Evolutionary conservation across 1,140 invertebrate genomes (phyloP), one percentile per base, ranked within the genome.

Genomic region (Caerostris darwini): DNA sequence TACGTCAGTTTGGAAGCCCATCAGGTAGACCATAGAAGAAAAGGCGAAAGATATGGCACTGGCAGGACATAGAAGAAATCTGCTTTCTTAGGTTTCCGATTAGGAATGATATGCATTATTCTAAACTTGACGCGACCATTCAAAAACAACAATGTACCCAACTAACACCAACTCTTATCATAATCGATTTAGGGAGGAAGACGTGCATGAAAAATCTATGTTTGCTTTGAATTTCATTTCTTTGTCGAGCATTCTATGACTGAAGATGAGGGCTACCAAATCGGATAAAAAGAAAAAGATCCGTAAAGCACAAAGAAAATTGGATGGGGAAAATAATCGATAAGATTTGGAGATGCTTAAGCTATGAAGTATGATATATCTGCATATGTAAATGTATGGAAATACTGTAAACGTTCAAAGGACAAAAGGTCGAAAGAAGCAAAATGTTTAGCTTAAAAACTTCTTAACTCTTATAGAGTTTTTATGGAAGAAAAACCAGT

Each of bases 331-430:
- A 92, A 53, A 56, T n/a, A 92, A 92, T 92, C 90, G 59, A 67
- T 64, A 56, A 81, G 69, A 81, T 81, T 90, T 58, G 10, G 10
- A 67, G 71, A 17, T 3, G 67, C 57, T 58, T 83, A 56, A 82
- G 59, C 58, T 64, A 64, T 54, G 50, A 64, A 92, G 58, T 64
- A 64, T 92, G 14, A 83, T 67, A 61, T 81, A 64, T 83, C 19
- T 92, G 53, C 77, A 67, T 92, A 92, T 92, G 90, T 53, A 83
- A 92, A 92, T 92, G 58, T 92, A 54, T 85, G 77, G 7, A 92
- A 85, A 92, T 92, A n/a, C n/a, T 34, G 71, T 53, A 58, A 34
- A 91, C 57, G 57, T 34, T 92, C 7, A 92, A 57, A 71, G 57
- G 90, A 92, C 90, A 85, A 92, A 92, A 69, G 71, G 64, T 90